Percentiles rank a stretch among this genome's conserved stretches.
These are phyloP conservation scores for Melinaea marsaeus DNA, from an alignment of 2,888 invertebrate species.

Conservation along the genomic window DNA sequence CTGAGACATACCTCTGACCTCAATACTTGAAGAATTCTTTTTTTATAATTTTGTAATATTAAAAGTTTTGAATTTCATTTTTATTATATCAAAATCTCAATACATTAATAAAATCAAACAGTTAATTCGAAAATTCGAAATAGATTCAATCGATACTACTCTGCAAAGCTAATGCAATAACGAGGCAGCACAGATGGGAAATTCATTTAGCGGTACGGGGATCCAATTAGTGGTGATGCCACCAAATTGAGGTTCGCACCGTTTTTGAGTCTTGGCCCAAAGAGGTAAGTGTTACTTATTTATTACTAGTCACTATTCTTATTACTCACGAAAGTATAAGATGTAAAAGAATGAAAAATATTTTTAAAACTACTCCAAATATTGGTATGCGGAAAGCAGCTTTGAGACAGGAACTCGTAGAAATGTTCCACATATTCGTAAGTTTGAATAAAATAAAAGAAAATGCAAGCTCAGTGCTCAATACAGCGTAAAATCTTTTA, in stretches of 20 bases:
- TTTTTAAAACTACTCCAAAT: too few relatives aligned
- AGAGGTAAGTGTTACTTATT: background rate
- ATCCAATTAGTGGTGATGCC: conserved; percentile 24
- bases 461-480: background rate
- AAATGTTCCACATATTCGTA: too few relatives aligned
- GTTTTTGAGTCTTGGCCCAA: background rate
- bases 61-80: conserved; percentile 5
- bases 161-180: conserved; percentile 22
- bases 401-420: too few relatives aligned
- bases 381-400: too few relatives aligned
- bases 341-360: too few relatives aligned
- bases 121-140: background rate
- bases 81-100: background rate
- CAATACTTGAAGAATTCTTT: conserved; percentile 29
- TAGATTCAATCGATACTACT: conserved; percentile 19
- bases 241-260: conserved; percentile 14
- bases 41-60: conserved; percentile 18
- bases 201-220: conserved; percentile 20
- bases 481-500: conserved; percentile 9
- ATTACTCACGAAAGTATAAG: too few relatives aligned
- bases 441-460: background rate
- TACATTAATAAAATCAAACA: background rate
- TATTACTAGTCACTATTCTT: background rate
- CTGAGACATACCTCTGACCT: conserved; percentile 34
- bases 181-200: conserved; percentile 20